Base-by-base conservation (phyloP, 2,113 vertebrate genomes). In the Syngnathus typhle region DNA sequence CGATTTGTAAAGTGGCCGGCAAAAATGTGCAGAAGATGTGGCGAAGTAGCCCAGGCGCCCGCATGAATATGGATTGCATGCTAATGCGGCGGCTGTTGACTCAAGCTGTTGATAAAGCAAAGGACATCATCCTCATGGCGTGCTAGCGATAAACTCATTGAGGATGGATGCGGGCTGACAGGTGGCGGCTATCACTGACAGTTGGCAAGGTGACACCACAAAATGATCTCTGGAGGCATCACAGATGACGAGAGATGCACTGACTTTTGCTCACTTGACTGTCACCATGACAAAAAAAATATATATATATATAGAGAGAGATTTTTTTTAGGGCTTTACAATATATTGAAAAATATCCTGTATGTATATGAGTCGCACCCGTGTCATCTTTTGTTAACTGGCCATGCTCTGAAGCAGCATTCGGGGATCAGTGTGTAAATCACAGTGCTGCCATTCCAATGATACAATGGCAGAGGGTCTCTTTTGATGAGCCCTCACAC, bases 1-100 rank as follows among this genome's bases (percentile, higher is more conserved):
- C 27, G 69, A 78, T 81, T 85, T 82, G 76, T 78, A 74, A 79
- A 85, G 78, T 69, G 71, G 70, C 70, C 70, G 21, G 65, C 74
- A 83, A 85, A 83, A 3, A 12, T 82, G 74, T 81, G 84, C 75
- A 69, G 65, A 52, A 68, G 77, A 68, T 75, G 69, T 44, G 70
- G 79, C 66, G 68, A 77, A 47, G 83, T 69, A 75, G 69, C 60
- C 38, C 72, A 85, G 78, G 74, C 72, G 49, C 69, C 11, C 6
- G 58, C 82, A 86, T 88, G 85, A 88, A 89, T 89, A 89, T 89
- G 85, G 65, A 89, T 86, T 69, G 73, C 80, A 88, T 89, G 88
- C 70, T 83, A 88, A 89, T 87, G 69, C 58, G 0, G n/a, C 67
- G 64, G 73, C 84, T 81, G 81, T 82, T 80, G 80, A 77, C 70